Conservation (phyloP, 2,113 vertebrate species). For the Dendropsophus ebraccatus region DNA sequence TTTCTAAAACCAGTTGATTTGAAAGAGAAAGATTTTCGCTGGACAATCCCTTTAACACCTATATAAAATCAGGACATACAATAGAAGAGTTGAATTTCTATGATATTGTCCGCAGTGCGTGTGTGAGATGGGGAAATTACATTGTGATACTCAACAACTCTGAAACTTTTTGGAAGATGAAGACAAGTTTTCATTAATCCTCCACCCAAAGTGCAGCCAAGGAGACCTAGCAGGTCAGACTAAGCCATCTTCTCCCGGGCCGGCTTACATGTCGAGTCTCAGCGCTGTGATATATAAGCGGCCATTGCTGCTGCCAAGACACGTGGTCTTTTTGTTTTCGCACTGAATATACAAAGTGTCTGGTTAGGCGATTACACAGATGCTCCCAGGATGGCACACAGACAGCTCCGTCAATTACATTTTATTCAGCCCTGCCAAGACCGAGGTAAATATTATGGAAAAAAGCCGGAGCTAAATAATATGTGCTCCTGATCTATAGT, state of each 20-base stretch:
- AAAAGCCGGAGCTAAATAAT: neutral
- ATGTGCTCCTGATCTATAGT: neutral
- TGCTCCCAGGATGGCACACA: neutral
- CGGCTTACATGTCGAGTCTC: no score
- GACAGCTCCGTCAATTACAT: neutral
- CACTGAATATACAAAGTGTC: neutral
- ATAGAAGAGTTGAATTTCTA: neutral
- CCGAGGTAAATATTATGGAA: constrained; percentile 39
- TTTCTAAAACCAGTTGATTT: no score
- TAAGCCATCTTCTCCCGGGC: neutral
- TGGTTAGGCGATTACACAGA: constrained; percentile 30
- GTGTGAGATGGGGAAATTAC: neutral
- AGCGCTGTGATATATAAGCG: neutral
- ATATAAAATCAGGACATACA: no score
- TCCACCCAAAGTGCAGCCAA: neutral
- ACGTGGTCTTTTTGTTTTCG: neutral
- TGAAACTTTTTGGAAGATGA: neutral
- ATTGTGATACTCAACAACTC: neutral
- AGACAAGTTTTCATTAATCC: neutral
- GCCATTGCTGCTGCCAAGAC: neutral
- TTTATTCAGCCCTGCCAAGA: constrained; percentile 26
- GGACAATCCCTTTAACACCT: no score
- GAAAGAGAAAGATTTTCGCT: no score
- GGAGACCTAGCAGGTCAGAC: neutral
- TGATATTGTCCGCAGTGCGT: neutral